A percentile compares a stretch with the other conserved stretches of the same genome.
These are phyloP conservation scores for Hemitrygon akajei DNA, from an alignment of 2,797 vertebrate species.

Conservation along the genomic window DNA sequence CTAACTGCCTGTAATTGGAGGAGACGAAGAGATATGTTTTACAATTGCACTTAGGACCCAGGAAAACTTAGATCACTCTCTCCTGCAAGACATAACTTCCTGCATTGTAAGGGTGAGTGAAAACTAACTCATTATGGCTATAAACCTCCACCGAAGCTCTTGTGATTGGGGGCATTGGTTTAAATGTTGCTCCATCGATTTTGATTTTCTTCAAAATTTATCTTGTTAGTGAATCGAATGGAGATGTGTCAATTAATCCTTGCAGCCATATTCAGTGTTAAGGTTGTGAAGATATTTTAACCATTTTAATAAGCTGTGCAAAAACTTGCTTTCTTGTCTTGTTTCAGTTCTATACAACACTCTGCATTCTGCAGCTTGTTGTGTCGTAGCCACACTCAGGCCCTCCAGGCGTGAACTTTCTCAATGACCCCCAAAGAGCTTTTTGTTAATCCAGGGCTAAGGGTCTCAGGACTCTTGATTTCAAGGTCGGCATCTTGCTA, in stretches of 20 bases:
- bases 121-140: neutral
- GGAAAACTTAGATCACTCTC: neutral
- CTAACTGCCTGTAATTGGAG: slow-evolving; percentile 1
- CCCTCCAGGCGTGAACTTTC: slow-evolving; percentile 2
- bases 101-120: no score
- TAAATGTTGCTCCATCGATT: neutral
- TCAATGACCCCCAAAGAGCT: slow-evolving; percentile 5
- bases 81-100: no score
- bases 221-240: neutral
- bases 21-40: neutral
- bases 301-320: neutral
- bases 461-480: slow-evolving; percentile 3
- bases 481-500: neutral
- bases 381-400: neutral
- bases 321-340: neutral
- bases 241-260: neutral
- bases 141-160: neutral
- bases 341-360: neutral
- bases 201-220: neutral
- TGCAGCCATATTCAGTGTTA: no score
- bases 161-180: neutral
- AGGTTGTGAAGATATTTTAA: neutral
- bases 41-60: neutral
- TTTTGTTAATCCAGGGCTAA: slow-evolving; percentile 16
- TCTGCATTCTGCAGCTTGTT: neutral